Base-by-base conservation (phyloP, 2,113 vertebrate genomes). In the human region DNA sequence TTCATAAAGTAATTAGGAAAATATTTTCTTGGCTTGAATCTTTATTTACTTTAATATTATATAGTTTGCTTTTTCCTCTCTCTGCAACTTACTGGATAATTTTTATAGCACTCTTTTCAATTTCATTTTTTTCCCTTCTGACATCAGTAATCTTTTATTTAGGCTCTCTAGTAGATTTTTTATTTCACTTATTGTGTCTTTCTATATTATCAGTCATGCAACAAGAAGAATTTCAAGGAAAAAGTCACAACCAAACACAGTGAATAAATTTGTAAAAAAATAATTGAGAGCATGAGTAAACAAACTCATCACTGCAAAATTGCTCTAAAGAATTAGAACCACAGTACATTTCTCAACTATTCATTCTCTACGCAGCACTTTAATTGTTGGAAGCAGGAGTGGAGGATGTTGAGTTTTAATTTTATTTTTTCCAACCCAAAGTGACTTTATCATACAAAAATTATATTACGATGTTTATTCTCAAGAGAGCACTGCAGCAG, bases 311-410 rank as follows among this genome's bases (percentile, higher is more conserved):
- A 8, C 38, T 27, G n/a, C 73, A 75, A n/a, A 85, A 35, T 27
- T 32, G 32, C 32, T 23, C 50, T 61, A 23, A 83, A 59, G 45
- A 86, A 66, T 50, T 27, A 72, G 57, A 38, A 75, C 23, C 70
- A 22, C 0, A 1, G 6, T 61, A 1, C 0, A 3, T 9, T 10
- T 43, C 30, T 75, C 25, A 18, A 40, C 40, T 40, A 4, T 70
- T 25, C 4, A 8, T 13, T 70, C 30, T 82, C 66, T 32, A 43
- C 27, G 2, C 5, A 70, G 35, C 32, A 17, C n/a, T 25, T 38
- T 0, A 43, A 23, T 45, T 43, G 23, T 32, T 59, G 8, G 64
- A 73, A 55, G 25, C 22, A 68, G 30, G 16, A 68, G 3, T 25
- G 55, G 6, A 57, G 1, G 30, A 45, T 7, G 76, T 6, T 23